Evolutionary conservation across 2,113 vertebrate genomes (phyloP).

Genomic region (Hydrochoerus hydrochaeris): DNA sequence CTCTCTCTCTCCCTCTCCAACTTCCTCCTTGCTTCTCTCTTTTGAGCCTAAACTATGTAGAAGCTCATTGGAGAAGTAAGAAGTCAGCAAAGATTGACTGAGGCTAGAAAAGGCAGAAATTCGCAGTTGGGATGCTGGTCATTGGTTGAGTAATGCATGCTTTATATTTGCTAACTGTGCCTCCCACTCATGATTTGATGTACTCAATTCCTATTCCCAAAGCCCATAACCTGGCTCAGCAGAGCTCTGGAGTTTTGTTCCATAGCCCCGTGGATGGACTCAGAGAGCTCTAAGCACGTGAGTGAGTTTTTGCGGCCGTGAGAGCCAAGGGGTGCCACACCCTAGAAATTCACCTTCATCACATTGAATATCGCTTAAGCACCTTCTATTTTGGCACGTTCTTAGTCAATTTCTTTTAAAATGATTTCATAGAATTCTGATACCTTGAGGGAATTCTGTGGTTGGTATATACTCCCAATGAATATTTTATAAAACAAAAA

Average conservation of each 20-base stretch:
- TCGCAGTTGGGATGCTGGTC: neutral
- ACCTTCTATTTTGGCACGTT: neutral
- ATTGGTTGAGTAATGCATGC: neutral
- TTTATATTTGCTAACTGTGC: neutral
- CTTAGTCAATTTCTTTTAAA: neutral
- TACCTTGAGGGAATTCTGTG: neutral
- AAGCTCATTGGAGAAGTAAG: neutral
- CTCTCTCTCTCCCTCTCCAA: neutral
- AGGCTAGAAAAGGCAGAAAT: neutral
- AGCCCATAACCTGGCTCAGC: neutral
- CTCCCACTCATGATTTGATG: neutral
- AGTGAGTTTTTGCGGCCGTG: neutral
- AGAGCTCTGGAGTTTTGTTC: neutral
- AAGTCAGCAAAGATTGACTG: neutral
- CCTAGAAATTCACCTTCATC: neutral
- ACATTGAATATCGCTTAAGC: neutral
- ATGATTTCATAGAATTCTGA: neutral
- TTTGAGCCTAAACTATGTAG: neutral
- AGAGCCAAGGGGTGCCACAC: neutral
- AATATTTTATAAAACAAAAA: neutral
- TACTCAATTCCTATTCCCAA: neutral
- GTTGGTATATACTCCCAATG: neutral
- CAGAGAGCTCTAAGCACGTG: neutral
- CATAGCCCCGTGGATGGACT: neutral
- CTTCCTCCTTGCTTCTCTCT: neutral